Percentiles rank a stretch among this genome's conserved stretches.
These are phyloP conservation scores for Heteractis magnifica DNA, from an alignment of 92 coral and sea anemone species.

Conservation along the genomic window DNA sequence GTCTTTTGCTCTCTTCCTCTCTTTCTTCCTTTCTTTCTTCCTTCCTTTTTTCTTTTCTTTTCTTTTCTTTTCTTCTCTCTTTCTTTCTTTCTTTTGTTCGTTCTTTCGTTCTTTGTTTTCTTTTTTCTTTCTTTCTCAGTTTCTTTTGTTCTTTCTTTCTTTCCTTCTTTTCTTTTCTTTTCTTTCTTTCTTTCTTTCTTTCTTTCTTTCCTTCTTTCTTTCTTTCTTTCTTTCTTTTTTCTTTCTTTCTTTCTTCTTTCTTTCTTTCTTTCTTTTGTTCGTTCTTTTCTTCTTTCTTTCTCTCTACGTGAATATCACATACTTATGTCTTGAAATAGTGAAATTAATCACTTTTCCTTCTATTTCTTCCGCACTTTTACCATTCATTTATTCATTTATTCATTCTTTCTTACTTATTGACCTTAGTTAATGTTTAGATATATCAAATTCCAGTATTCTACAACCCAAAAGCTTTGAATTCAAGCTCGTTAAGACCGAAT, in stretches of 20 bases:
- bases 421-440: too few relatives aligned
- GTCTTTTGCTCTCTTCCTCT: not conserved
- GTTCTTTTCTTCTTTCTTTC: too few relatives aligned
- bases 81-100: not conserved
- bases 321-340: too few relatives aligned
- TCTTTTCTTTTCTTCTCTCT: not conserved
- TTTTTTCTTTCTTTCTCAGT: not conserved
- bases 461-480: too few relatives aligned
- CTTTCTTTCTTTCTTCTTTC: not conserved
- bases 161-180: not conserved
- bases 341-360: too few relatives aligned
- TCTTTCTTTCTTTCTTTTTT: not conserved
- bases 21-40: not conserved
- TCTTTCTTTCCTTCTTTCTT: not conserved
- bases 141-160: not conserved
- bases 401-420: not conserved
- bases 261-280: too few relatives aligned
- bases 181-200: not conserved
- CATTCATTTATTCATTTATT: conserved; percentile 9
- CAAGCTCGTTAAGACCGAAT: too few relatives aligned
- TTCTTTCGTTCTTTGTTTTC: not conserved
- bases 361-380: too few relatives aligned
- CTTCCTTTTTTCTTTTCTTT: not conserved
- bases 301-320: too few relatives aligned
- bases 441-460: too few relatives aligned